Percentiles rank a stretch among this genome's conserved stretches.
phyloP scores from a whole-genome alignment of 2,888 invertebrate genomes.

The Harpalus rubripes region DNA sequence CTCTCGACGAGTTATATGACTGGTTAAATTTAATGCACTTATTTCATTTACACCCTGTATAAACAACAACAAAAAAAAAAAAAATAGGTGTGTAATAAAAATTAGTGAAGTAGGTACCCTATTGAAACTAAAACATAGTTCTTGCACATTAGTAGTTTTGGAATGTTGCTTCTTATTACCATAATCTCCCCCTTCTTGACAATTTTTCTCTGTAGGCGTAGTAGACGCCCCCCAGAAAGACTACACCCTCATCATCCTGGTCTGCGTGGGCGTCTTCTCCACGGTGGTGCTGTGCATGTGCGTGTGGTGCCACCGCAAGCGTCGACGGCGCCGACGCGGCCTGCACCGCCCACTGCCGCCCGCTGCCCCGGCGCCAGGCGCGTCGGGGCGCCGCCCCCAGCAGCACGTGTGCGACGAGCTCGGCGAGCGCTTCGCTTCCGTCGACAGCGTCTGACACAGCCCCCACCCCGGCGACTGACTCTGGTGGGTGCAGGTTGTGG shows the following conservation, averaged over 20 bases:
- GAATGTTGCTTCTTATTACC: not conserved
- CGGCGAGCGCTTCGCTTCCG: conserved; percentile 80
- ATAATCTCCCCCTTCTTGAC: not conserved
- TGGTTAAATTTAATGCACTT: too few species aligned
- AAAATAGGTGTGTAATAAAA: too few species aligned
- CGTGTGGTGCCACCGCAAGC: conserved; percentile 81
- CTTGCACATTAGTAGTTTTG: too few species aligned
- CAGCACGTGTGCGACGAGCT: conserved; percentile 80
- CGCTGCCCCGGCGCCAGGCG: conserved; percentile 71
- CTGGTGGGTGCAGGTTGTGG: conserved; percentile 2
- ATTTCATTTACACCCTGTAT: too few species aligned
- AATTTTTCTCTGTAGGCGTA: conserved; percentile 75
- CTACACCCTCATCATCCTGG: conserved; percentile 74
- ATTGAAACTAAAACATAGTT: too few species aligned
- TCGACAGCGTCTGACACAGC: conserved; percentile 79
- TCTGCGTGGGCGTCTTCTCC: conserved; percentile 76
- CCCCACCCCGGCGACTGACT: conserved; percentile 68
- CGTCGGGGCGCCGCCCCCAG: conserved; percentile 67
- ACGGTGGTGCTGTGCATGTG: conserved; percentile 76
- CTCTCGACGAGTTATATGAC: too few species aligned
- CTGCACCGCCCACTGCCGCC: conserved; percentile 76
- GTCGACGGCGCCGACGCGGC: conserved; percentile 77
- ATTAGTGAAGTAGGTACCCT: too few species aligned
- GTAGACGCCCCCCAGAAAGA: conserved; percentile 75
- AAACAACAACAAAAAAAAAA: too few species aligned